phyloP scores from a whole-genome alignment of 1,140 invertebrate genomes.

The Heterodera carotae region DNA sequence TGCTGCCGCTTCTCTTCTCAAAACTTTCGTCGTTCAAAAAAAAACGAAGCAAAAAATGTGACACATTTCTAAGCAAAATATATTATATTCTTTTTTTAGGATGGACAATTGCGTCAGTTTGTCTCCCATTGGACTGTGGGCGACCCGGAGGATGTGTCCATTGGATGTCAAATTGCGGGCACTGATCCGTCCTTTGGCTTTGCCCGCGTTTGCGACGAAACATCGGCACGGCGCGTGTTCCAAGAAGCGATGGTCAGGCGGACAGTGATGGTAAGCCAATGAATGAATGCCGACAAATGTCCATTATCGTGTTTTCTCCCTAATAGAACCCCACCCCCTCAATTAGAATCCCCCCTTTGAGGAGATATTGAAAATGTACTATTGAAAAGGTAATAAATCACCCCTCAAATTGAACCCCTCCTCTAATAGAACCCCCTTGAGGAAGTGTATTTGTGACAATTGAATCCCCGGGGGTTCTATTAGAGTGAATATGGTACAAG shows the following conservation, averaged over 20 bases:
- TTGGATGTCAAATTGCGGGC: slow-evolving; percentile 43
- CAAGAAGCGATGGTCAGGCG: slow-evolving; percentile 37
- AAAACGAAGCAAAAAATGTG: not conserved
- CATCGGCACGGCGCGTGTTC: slow-evolving; percentile 32
- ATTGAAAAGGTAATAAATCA: too few species aligned
- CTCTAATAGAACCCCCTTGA: too few species aligned
- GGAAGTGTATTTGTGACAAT: too few species aligned
- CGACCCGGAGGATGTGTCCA: slow-evolving; percentile 40
- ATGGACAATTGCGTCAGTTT: slow-evolving; percentile 37
- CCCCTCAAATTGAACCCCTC: too few species aligned
- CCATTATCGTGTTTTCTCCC: too few species aligned
- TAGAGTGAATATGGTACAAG: too few species aligned
- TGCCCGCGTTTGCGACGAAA: slow-evolving; percentile 42
- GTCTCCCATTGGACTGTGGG: slow-evolving; percentile 41
- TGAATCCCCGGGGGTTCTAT: too few species aligned
- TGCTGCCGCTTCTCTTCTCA: not conserved
- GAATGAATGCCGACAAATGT: not conserved
- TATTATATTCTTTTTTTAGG: slow-evolving; percentile 10
- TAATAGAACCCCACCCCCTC: too few species aligned
- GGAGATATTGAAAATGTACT: too few species aligned
- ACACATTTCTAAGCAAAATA: not conserved
- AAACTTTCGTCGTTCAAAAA: slow-evolving; percentile 1
- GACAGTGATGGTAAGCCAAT: slow-evolving; percentile 29
- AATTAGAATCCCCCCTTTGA: too few species aligned
- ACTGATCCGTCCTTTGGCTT: slow-evolving; percentile 44